phyloP scores from a whole-genome alignment of 2,113 vertebrate species.

The Thalassarche chlororhynchos region DNA sequence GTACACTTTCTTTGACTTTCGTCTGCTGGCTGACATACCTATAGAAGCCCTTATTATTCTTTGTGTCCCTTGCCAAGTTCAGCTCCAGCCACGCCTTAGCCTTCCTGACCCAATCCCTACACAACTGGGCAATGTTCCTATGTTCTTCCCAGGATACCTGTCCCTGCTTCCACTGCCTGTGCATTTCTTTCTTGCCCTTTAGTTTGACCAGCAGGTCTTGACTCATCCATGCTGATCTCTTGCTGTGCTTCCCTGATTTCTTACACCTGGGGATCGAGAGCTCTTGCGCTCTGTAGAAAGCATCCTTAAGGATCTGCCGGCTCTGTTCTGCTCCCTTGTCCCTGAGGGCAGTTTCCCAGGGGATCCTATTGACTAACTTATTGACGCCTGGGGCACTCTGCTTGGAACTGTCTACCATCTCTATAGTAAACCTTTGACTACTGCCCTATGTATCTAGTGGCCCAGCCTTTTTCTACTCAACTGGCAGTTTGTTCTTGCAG shows the following conservation, averaged over 20 bases:
- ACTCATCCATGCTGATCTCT: not conserved
- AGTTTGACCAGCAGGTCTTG: not conserved
- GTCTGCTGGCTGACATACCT: not conserved
- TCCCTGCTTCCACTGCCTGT: not conserved
- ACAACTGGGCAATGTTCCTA: accelerated
- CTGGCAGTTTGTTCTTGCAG: not conserved
- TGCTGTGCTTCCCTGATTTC: not conserved
- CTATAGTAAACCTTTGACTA: not conserved
- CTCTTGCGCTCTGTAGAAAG: not conserved
- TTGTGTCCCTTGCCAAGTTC: not conserved
- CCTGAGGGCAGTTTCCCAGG: not conserved
- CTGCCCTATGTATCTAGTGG: not conserved
- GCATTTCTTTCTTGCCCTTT: not conserved
- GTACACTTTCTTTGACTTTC: not conserved
- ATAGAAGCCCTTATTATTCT: not conserved
- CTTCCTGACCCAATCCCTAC: not conserved
- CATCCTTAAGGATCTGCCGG: not conserved
- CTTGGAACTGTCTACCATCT: not conserved
- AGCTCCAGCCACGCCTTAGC: not conserved
- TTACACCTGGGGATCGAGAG: not conserved
- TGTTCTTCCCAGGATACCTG: not conserved
- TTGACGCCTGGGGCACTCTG: not conserved
- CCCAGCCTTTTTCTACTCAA: not conserved
- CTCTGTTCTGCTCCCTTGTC: not conserved
- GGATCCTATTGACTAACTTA: not conserved